Conservation (phyloP, 1,140 invertebrate genomes). For the Philopotamus ludificatus region DNA sequence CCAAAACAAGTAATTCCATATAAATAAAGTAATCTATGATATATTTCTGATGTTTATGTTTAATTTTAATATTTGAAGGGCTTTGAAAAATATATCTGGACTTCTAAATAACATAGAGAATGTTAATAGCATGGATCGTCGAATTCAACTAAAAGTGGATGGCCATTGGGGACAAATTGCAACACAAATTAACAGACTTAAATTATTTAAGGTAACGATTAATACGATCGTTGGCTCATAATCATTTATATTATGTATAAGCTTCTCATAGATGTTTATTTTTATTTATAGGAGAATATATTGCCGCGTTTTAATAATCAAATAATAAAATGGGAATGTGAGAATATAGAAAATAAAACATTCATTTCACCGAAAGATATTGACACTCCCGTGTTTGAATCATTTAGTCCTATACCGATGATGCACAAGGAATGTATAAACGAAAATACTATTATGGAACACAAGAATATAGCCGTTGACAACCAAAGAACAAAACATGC, state of each 20-base stretch:
- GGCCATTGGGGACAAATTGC: conserved; percentile 57
- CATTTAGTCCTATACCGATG: conserved; percentile 57
- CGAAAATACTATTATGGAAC: conserved; percentile 29
- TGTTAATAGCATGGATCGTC: conserved; percentile 47
- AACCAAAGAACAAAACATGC: background rate
- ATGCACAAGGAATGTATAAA: conserved; percentile 34
- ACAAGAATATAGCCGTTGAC: conserved; percentile 13
- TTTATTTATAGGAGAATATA: conserved; percentile 35
- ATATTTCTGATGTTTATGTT: background rate
- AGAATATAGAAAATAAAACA: conserved; percentile 15
- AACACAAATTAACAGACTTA: conserved; percentile 60
- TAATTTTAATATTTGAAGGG: conserved; percentile 41
- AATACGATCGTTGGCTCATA: background rate
- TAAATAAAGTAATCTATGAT: too few species aligned
- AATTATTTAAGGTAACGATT: conserved; percentile 57
- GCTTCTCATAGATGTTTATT: background rate
- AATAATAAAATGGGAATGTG: background rate
- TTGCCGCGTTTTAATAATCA: conserved; percentile 13
- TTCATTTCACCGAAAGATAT: conserved; percentile 2
- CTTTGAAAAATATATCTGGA: conserved; percentile 48
- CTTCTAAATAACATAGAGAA: conserved; percentile 43
- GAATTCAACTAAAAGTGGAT: conserved; percentile 55
- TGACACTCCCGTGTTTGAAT: conserved; percentile 50
- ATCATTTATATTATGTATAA: background rate
- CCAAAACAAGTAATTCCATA: conserved; percentile 58